Conservation (phyloP, 2,888 invertebrate genomes). For the Cataglyphis albicans region DNA sequence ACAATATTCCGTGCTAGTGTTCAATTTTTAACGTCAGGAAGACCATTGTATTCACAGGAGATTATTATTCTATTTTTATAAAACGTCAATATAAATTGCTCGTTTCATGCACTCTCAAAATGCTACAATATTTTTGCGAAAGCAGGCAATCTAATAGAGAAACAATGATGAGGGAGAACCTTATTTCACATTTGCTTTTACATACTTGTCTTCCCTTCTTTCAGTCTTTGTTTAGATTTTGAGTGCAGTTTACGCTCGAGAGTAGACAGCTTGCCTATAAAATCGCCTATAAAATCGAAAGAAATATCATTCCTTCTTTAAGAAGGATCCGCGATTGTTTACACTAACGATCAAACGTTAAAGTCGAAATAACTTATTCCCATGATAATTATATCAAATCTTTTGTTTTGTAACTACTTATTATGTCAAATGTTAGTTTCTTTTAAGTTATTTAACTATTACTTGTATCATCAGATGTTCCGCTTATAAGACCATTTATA, state of each 20-base stretch:
- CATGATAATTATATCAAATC: neutral
- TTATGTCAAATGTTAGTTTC: neutral
- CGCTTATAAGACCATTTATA: neutral
- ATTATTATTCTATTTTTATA: constrained; percentile 35
- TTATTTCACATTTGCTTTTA: constrained; percentile 75
- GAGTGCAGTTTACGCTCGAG: constrained; percentile 83
- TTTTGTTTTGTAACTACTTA: neutral
- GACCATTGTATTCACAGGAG: constrained; percentile 32
- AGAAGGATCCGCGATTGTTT: constrained; percentile 4
- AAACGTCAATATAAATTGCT: constrained; percentile 33
- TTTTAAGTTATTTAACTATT: neutral
- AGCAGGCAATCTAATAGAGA: constrained; percentile 67
- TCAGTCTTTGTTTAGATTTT: constrained; percentile 83
- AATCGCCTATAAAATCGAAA: constrained; percentile 83
- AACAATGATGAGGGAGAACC: constrained; percentile 65
- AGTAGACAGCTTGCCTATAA: constrained; percentile 84
- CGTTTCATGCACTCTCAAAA: constrained; percentile 75
- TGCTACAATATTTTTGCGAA: constrained; percentile 42
- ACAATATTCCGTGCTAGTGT: constrained; percentile 48
- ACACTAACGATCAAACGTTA: constrained; percentile 1
- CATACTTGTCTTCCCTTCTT: constrained; percentile 83
- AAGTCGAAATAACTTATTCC: neutral
- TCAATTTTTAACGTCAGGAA: constrained; percentile 36
- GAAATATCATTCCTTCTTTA: constrained; percentile 61
- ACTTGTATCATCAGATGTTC: neutral